Conservation (phyloP, 2,888 invertebrate species). For the Tenthredo scrophulariae region DNA sequence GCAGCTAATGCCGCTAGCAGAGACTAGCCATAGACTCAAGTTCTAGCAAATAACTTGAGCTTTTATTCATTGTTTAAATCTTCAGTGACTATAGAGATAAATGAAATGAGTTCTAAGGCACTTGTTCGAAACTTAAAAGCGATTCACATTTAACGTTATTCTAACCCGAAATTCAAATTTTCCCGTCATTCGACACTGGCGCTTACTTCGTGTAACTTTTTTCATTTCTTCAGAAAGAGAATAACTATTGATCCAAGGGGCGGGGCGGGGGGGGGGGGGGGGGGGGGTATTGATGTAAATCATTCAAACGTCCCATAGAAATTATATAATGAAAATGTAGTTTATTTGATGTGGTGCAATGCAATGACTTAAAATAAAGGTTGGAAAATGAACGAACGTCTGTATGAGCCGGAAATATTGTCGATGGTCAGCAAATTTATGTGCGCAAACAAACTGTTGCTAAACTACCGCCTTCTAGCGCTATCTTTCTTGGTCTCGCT, state of each 20-base stretch:
- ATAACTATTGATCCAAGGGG: background rate
- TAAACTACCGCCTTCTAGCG: constrained; percentile 60
- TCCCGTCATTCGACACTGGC: too few relatives aligned
- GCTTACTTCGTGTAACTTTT: background rate
- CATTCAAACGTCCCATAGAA: constrained; percentile 24
- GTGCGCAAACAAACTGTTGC: constrained; percentile 68
- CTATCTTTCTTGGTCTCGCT: background rate
- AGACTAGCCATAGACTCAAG: too few relatives aligned
- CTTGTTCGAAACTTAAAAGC: too few relatives aligned
- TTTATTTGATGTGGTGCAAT: constrained; percentile 79
- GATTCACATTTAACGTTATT: too few relatives aligned
- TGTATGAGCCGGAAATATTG: constrained; percentile 75
- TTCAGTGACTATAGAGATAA: too few relatives aligned
- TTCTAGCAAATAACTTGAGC: too few relatives aligned
- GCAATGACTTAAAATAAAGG: constrained; percentile 78
- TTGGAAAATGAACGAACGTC: constrained; percentile 77
- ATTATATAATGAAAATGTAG: constrained; percentile 79
- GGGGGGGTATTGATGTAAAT: background rate
- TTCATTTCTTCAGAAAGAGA: background rate
- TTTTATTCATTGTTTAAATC: too few relatives aligned
- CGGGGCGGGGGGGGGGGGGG: background rate
- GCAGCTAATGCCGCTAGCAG: too few relatives aligned
- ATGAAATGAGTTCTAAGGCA: too few relatives aligned
- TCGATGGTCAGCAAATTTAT: constrained; percentile 70
- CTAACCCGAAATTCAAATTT: too few relatives aligned